Percentiles rank a stretch among this genome's conserved stretches.
Evolutionary conservation across 2,797 vertebrate genomes (phyloP).

Genomic region (Typhlichthys subterraneus): DNA sequence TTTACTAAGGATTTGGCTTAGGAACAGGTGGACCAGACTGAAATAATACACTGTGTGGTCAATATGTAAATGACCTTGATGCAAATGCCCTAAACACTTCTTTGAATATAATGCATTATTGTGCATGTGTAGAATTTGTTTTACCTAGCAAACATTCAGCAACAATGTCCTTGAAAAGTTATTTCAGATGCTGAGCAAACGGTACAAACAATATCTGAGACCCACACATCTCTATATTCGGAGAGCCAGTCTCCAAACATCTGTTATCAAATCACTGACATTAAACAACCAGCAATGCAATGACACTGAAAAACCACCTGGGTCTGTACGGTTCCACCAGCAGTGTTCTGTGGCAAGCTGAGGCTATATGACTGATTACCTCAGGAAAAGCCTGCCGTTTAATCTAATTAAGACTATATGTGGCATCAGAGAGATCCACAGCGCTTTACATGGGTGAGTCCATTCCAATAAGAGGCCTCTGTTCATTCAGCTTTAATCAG

Average conservation of each 20-base stretch:
- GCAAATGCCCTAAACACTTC: background rate
- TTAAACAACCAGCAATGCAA: constrained; percentile 11
- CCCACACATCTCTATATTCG: background rate
- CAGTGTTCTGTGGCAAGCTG: constrained; percentile 55
- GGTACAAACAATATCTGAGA: constrained; percentile 18
- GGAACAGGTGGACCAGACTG: constrained; percentile 3
- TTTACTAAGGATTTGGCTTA: constrained; percentile 9
- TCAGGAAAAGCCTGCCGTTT: constrained; percentile 80
- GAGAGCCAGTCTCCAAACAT: background rate
- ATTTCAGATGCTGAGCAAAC: constrained; percentile 11
- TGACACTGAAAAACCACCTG: constrained; percentile 7
- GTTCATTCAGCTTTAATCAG: constrained; percentile 63
- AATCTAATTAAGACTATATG: constrained; percentile 83
- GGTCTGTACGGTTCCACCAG: constrained; percentile 27
- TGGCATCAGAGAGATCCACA: constrained; percentile 62
- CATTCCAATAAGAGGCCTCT: constrained; percentile 52
- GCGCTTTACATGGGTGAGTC: constrained; percentile 53
- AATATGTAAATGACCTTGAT: constrained; percentile 3
- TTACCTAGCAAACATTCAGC: too few relatives aligned
- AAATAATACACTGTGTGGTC: background rate
- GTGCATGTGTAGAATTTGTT: background rate
- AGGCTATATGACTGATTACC: constrained; percentile 79
- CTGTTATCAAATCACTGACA: constrained; percentile 4
- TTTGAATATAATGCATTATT: background rate
- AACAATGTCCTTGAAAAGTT: background rate